Evolutionary conservation across 2,797 vertebrate genomes (phyloP), one percentile per base, ranked within the genome.

Genomic region (Leucoraja ocellata): DNA sequence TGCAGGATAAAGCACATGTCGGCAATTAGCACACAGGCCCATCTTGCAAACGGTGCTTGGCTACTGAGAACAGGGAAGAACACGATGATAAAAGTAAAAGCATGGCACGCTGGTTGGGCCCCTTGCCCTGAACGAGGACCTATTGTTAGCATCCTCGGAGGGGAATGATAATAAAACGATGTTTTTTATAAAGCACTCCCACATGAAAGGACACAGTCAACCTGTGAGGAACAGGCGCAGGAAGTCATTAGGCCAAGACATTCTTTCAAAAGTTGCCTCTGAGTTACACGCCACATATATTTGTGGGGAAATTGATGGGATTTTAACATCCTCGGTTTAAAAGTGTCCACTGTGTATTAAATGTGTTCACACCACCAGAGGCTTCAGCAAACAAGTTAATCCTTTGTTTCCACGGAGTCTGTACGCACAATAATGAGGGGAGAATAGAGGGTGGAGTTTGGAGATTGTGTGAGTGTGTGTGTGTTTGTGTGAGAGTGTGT

Each of bases 1-100:
- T 93, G 54, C 23, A 21, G 94, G 93, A 84, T 94, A 93, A 93
- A 92, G 95, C 95, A 95, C 93, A 93, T 95, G 95, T 84, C 94
- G 94, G 95, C 94, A 94, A 96, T 95, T 94, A 96, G 93, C 7
- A 74, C 93, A 14, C 0, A 93, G 94, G 94, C 81, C 65, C 46
- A 76, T 39, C 11, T 71, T 92, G 90, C 73, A 92, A 92, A 92
- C 58, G 71, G 71, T 74, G 90, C 71, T 71, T 92, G 71, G 76
- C 68, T 54, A 58, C 68, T 54, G 90, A 92, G 90, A 76, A 92
- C 54, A 46, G 71, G n/a, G 46, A n/a, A 73, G 71, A 92, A 92
- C 71, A 74, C 90, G 28, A 74, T 18, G 39, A 71, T 3, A 92
- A 92, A 92, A 76, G 21, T 92, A 39, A 92, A 76, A 74, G 90